Base-by-base conservation (phyloP, 2,888 invertebrate species). In the Kuschelorhynchus macadamiae region DNA sequence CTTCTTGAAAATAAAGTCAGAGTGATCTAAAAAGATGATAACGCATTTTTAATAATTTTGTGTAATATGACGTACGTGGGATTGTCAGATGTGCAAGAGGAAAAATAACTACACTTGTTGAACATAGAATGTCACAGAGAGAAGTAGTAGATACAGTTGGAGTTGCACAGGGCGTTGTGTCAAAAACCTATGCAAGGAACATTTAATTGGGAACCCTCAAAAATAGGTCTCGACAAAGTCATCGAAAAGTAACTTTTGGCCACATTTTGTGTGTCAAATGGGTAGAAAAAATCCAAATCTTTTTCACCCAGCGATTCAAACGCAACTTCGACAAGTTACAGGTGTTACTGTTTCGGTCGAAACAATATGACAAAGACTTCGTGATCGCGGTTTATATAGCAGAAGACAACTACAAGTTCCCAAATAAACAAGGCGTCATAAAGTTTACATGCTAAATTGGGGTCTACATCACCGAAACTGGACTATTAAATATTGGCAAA, bases 401-500 rank as follows among this genome's bases (percentile, higher is more conserved):
- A 25, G 49, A n/a, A 49, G 49, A 49, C 2, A 49, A 11, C 21
- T 49, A 49, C 21, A 12, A n/a, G 49, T 49, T 21, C 49, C 49
- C 2, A 11, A 49, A 12, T 16, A 21, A n/a, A 21, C 49, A 3
- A 49, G 49, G 30, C 49, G 21, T 7, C 3, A 49, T n/a, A 49
- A 25, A 49, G 21, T 20, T 20, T 20, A 49, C 49, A 8, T 20
- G 39, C 25, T 63, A 67, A 55, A 56, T 62, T 50, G 57, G 50
- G 50, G 46, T 44, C 20, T 36, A n/a, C 9, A 39, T 1, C 50
- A 49, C 9, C 42, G 57, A 63, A 68, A 55, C 57, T 56, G 62
- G 53, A 55, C 62, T 25, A 62, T 52, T 52, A 80, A 63, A 61
- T 32, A 70, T 30, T 67, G 62, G 50, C 53, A 70, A 70, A 67